These are phyloP conservation scores for Odontophorus gujanensis DNA, from an alignment of 2,113 vertebrate genomes.

Conservation along the genomic window DNA sequence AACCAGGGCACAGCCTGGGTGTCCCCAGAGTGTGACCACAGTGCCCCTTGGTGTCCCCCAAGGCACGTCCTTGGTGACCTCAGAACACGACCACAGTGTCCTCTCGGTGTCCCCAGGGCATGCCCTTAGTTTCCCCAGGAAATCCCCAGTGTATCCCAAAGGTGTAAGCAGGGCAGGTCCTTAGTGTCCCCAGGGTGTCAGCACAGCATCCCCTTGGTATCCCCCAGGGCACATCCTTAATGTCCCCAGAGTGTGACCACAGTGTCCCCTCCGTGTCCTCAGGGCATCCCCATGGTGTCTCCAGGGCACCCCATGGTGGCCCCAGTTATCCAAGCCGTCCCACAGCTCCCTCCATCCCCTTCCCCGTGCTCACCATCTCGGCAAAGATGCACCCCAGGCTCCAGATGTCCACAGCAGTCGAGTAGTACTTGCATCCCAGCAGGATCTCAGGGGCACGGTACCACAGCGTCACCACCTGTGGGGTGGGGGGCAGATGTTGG, in stretches of 20 bases:
- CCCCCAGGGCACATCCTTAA: no score
- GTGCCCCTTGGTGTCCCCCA: no score
- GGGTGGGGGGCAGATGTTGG: neutral
- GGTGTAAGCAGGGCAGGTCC: neutral
- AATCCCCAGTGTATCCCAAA: neutral
- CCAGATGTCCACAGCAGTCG: constrained; percentile 96
- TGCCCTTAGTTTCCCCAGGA: no score
- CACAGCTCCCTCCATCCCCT: neutral
- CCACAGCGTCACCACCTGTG: constrained; percentile 94
- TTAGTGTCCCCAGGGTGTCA: neutral
- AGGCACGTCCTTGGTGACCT: no score
- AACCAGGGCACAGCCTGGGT: neutral
- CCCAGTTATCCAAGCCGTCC: neutral
- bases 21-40: neutral
- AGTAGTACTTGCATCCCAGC: constrained; percentile 96
- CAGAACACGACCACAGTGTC: no score
- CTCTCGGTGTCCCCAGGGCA: no score
- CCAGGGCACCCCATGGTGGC: no score
- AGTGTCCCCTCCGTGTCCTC: no score
- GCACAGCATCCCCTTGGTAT: no score
- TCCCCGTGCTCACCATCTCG: constrained; percentile 86
- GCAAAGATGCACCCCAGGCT: constrained; percentile 97
- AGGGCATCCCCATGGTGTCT: no score
- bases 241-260: no score
- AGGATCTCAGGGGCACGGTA: constrained; percentile 96